Base-by-base conservation (phyloP, 2,888 invertebrate genomes). In the Melangyna quadrimaculata region DNA sequence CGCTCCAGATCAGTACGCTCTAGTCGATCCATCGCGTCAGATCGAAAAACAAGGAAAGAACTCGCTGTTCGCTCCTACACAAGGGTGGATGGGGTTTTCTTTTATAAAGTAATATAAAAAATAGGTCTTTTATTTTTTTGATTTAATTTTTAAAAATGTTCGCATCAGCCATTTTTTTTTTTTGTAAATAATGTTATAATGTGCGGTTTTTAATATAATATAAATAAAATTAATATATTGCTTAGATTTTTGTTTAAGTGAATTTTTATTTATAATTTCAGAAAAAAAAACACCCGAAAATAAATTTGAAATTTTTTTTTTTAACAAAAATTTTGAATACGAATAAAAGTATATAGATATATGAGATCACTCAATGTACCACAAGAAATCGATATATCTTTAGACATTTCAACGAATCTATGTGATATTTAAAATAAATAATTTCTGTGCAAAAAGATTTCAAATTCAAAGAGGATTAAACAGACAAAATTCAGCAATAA, bases 1-100 rank as follows among this genome's bases (percentile, higher is more conserved):
- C 83, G 88, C 88, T 88, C 88, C 89, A 89, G 89, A 89, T 91
- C 90, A 92, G 91, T 92, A 89, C 91, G 90, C 89, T 91, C 89
- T 90, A 90, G 91, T 90, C 92, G 90, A 91, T 91, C 90, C 90
- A 89, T 89, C 89, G 89, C 89, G 90, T 89, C 90, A 90, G 91
- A 91, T 91, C 91, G 90, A 87, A 88, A 87, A 80, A 77, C n/a
- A n/a, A 87, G 86, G 67, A 87, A 74, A 78, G 57, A 82, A 77
- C 81, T 79, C 87, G 75, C 72, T 87, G 88, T 88, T 89, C 89
- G 88, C 89, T 88, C 87, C 67, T 87, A 88, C 83, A 83, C 78
- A 78, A 88, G 88, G 89, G 88, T 88, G 88, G 88, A 89, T 89
- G 88, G 88, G 89, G 88, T 87, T 88, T 88, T 71, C 80, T 86